Conservation (phyloP, 2,888 invertebrate species). For the Tortrix viridana region DNA sequence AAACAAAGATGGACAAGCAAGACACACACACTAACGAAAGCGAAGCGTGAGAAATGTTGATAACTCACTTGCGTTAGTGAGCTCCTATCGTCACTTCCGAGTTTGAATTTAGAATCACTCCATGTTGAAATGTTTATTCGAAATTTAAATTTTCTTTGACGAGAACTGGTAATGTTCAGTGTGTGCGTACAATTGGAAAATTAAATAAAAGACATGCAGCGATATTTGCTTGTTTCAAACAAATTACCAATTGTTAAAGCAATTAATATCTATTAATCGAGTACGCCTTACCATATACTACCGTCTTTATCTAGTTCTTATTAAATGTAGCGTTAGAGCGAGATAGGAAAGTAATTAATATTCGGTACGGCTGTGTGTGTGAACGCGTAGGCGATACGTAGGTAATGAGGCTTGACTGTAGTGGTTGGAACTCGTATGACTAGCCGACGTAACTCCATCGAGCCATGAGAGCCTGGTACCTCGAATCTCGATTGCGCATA, state of each 20-base stretch:
- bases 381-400: slow-evolving; percentile 63
- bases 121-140: slow-evolving; percentile 35
- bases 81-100: slow-evolving; percentile 77
- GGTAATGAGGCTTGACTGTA: slow-evolving; percentile 60
- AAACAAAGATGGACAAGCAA: slow-evolving; percentile 60
- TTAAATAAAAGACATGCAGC: slow-evolving; percentile 5
- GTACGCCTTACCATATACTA: slow-evolving; percentile 25
- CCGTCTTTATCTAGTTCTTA: slow-evolving; percentile 36
- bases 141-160: slow-evolving; percentile 17
- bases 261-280: slow-evolving; percentile 33
- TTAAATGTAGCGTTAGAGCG: slow-evolving; percentile 62
- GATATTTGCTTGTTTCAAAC: slow-evolving; percentile 11
- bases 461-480: slow-evolving; percentile 75
- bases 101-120: slow-evolving; percentile 50
- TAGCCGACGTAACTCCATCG: slow-evolving; percentile 55
- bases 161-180: background rate
- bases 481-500: slow-evolving; percentile 78
- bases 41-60: slow-evolving; percentile 82
- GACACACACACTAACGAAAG: slow-evolving; percentile 69
- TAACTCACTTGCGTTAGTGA: slow-evolving; percentile 80
- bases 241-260: slow-evolving; percentile 21
- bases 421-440: slow-evolving; percentile 62
- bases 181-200: slow-evolving; percentile 8
- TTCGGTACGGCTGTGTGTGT: slow-evolving; percentile 53
- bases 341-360: slow-evolving; percentile 68